phyloP scores from a whole-genome alignment of 1,140 invertebrate species.

The Halesus radiatus region DNA sequence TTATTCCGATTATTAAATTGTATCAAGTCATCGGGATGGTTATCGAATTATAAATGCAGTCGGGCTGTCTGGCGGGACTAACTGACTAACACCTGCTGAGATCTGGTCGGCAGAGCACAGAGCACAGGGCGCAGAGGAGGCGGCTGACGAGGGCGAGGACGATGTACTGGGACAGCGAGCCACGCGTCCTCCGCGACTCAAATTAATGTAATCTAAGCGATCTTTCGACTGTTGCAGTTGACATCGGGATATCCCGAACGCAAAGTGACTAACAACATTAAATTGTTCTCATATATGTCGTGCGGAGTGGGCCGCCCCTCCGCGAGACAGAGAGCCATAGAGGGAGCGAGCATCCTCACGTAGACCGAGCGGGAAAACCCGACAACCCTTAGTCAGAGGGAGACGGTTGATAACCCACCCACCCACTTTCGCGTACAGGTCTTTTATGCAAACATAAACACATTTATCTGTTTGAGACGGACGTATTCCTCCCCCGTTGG shows the following conservation, averaged over 20 bases:
- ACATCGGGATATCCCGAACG: constrained; percentile 56
- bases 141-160: constrained; percentile 52
- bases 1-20: constrained; percentile 55
- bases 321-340: constrained; percentile 58
- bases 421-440: constrained; percentile 25
- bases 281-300: constrained; percentile 58
- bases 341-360: constrained; percentile 67
- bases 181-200: constrained; percentile 33
- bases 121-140: neutral
- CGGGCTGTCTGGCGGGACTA: neutral
- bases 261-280: constrained; percentile 59
- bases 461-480: constrained; percentile 69
- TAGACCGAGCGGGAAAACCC: constrained; percentile 65
- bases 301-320: constrained; percentile 46
- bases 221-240: constrained; percentile 56
- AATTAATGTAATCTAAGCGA: constrained; percentile 56
- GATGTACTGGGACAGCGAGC: constrained; percentile 59
- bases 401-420: constrained; percentile 19
- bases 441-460: constrained; percentile 53
- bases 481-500: constrained; percentile 63
- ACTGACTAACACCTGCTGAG: neutral
- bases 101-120: neutral
- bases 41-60: constrained; percentile 48
- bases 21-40: constrained; percentile 55
- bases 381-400: constrained; percentile 58